Evolutionary conservation across 1,140 invertebrate species (phyloP), one percentile per base, ranked within the genome.

Genomic region (Drosophila jambulina): DNA sequence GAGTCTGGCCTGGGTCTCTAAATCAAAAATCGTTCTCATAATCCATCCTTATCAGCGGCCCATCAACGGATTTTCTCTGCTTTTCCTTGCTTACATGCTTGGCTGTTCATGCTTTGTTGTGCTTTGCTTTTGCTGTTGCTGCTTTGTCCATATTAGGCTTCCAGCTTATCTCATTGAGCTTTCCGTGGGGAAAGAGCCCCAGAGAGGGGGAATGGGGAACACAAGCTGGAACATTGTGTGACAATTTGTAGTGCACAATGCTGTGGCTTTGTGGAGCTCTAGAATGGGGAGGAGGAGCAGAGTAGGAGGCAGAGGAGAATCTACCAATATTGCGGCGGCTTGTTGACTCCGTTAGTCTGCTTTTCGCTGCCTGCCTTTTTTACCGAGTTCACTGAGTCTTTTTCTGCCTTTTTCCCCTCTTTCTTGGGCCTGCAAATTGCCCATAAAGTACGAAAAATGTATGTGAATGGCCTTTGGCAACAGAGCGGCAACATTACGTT

Each of bases 391-490:
- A 13, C 34, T 1, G 12, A 13, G 12, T 25, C n/a, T 27, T 21
- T 23, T 23, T 54, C 53, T 67, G 49, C 51, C 61, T 54, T 72
- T 63, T 32, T 46, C 27, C 23, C 5, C 19, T 42, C 12, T 38
- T 54, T 79, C 60, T 79, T 67, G 63, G 38, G 54, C 69, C 60
- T 72, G 51, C 17, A 87, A 87, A 87, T 83, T 82, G 83, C 58
- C 80, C 84, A 87, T 87, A 87, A 88, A 87, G 77, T 80, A 84
- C 77, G 46, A 80, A 74, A 83, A 82, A 87, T 88, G 68, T 87
- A 82, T 86, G 72, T 77, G 68, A 29, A 46, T 82, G 59, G 80
- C 67, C 83, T 71, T 76, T 79, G 79, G 79, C 83, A 75, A 75
- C 58, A 48, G 36, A 53, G 29, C 68, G 54, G 21, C 40, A 69